These are phyloP conservation scores for Kryptolebias marmoratus DNA, from an alignment of 2,113 vertebrate species.

Conservation along the genomic window DNA sequence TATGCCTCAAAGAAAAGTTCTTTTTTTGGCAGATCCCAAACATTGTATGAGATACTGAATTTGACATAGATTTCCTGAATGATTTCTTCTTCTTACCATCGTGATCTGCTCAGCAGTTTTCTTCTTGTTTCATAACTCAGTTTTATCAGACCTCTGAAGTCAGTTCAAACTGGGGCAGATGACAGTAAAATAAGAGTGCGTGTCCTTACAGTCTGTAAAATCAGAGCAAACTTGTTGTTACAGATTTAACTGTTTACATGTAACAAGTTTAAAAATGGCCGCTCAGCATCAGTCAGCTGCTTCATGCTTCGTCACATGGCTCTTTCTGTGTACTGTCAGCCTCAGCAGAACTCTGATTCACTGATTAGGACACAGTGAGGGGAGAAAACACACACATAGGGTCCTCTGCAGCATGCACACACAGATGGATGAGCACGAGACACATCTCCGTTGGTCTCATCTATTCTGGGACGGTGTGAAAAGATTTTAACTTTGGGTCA, in stretches of 20 bases:
- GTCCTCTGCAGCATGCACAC: constrained; percentile 9
- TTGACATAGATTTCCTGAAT: too few species aligned
- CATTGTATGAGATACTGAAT: too few species aligned
- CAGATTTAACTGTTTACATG: constrained; percentile 16
- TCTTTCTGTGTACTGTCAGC: constrained; percentile 29
- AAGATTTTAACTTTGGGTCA: constrained; percentile 47
- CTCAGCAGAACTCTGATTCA: constrained; percentile 56
- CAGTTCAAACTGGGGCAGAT: too few species aligned
- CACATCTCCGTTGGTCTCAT: constrained; percentile 32
- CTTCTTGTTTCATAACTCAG: too few species aligned
- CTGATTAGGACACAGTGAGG: constrained; percentile 18
- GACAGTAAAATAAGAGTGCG: too few species aligned
- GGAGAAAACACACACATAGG: constrained; percentile 7
- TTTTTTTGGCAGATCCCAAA: too few species aligned
- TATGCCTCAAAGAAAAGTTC: too few species aligned
- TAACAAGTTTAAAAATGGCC: constrained; percentile 21
- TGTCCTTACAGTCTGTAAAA: not conserved
- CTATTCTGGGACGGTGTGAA: constrained; percentile 66
- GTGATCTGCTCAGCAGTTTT: too few species aligned
- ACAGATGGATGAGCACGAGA: constrained; percentile 49
- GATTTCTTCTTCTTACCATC: too few species aligned
- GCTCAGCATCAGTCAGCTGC: constrained; percentile 57
- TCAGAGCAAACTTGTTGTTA: not conserved
- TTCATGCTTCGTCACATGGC: constrained; percentile 48
- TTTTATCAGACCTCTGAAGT: too few species aligned